Conservation (phyloP, 2,113 vertebrate genomes). For the Pachyramphus minor region DNA sequence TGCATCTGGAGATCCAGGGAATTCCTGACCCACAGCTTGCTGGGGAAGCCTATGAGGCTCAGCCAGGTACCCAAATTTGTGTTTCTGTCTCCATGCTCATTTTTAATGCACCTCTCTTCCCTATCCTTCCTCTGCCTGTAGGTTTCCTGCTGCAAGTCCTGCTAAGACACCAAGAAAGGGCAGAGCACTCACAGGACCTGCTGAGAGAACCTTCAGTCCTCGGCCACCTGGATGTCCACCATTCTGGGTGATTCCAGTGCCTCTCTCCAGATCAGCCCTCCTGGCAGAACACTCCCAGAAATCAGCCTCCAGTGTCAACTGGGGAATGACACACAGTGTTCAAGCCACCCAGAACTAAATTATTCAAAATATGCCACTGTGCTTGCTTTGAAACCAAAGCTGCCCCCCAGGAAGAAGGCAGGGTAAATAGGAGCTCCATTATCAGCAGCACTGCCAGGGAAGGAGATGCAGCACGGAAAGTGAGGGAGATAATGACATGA, state of each 20-base stretch:
- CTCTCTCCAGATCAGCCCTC: background rate
- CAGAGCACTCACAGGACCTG: background rate
- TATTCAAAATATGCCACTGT: conserved; percentile 46
- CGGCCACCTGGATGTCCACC: accelerated
- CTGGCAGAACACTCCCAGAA: background rate
- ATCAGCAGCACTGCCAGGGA: background rate
- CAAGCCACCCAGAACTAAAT: conserved; percentile 36
- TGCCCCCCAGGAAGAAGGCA: background rate
- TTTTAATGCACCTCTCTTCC: background rate
- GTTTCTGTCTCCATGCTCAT: background rate
- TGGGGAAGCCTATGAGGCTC: background rate
- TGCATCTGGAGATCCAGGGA: background rate
- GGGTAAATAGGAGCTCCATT: conserved; percentile 24
- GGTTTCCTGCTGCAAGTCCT: background rate
- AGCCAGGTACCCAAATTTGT: background rate
- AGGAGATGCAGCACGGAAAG: conserved; percentile 21
- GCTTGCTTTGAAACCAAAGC: conserved; percentile 39
- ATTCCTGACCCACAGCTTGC: background rate
- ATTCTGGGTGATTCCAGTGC: background rate
- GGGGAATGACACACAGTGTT: background rate
- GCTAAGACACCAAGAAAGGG: background rate
- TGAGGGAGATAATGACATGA: conserved; percentile 21
- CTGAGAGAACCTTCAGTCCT: background rate
- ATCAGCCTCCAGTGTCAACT: background rate
- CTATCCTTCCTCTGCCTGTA: background rate